These are phyloP conservation scores for Halocynthia aurantium DNA, from an alignment of 23 tunicate genomes.

Conservation along the genomic window DNA sequence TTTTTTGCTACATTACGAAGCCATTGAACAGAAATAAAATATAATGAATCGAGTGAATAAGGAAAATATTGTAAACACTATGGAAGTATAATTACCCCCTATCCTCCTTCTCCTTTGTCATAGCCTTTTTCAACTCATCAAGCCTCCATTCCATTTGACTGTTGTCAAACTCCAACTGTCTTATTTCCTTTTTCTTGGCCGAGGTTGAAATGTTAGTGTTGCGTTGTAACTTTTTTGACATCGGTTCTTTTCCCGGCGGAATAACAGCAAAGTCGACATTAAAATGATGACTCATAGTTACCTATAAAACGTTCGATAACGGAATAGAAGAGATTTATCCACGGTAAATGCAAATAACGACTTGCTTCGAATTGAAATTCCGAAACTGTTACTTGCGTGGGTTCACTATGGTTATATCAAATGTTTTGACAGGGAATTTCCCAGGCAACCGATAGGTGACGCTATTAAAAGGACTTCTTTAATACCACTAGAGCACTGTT, in stretches of 20 bases:
- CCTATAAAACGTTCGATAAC: too few species aligned
- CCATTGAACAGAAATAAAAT: conserved; percentile 1
- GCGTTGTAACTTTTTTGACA: conserved; percentile 40
- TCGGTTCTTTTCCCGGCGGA: conserved; percentile 38
- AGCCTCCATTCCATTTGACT: conserved; percentile 97
- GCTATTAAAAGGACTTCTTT: too few species aligned
- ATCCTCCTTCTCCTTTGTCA: conserved; percentile 89
- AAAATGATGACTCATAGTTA: conserved; percentile 74
- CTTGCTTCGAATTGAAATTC: too few species aligned
- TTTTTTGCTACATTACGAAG: conserved; percentile 15
- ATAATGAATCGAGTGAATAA: neutral
- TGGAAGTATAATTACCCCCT: conserved; percentile 27
- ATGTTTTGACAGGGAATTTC: too few species aligned
- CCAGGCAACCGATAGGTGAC: too few species aligned
- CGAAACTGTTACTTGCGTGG: too few species aligned
- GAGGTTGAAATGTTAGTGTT: conserved; percentile 26
- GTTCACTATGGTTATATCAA: too few species aligned
- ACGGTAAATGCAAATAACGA: too few species aligned
- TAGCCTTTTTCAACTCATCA: conserved; percentile 58
- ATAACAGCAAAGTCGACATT: conserved; percentile 37
- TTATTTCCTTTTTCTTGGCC: conserved; percentile 60
- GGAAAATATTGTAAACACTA: too few species aligned
- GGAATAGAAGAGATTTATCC: too few species aligned
- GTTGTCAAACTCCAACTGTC: conserved; percentile 85
- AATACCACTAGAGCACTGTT: too few species aligned